These are phyloP conservation scores for Yponomeuta cagnagella DNA, from an alignment of 2,888 invertebrate genomes.

Conservation along the genomic window DNA sequence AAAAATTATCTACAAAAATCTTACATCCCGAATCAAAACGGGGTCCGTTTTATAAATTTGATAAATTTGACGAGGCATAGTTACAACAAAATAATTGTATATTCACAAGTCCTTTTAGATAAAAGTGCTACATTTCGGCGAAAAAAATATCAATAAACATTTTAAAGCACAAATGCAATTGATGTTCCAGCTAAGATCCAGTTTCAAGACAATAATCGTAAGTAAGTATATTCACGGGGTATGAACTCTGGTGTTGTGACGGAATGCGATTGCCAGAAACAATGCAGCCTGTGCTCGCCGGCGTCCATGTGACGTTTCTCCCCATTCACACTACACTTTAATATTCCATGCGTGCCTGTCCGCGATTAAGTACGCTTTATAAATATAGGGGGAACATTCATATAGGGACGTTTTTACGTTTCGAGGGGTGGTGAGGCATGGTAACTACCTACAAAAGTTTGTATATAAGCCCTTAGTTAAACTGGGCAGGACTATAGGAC, in stretches of 20 bases:
- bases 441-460: slow-evolving; percentile 51
- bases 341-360: slow-evolving; percentile 65
- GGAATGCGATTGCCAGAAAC: slow-evolving; percentile 44
- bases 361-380: slow-evolving; percentile 69
- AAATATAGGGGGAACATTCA: slow-evolving; percentile 65
- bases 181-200: neutral
- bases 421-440: slow-evolving; percentile 44
- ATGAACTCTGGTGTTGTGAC: slow-evolving; percentile 34
- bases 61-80: no score
- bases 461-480: slow-evolving; percentile 55
- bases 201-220: slow-evolving; percentile 22
- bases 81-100: no score
- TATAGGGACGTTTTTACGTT: slow-evolving; percentile 56
- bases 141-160: no score
- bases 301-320: slow-evolving; percentile 63
- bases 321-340: slow-evolving; percentile 58
- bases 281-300: slow-evolving; percentile 52
- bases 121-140: neutral
- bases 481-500: slow-evolving; percentile 5
- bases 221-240: slow-evolving; percentile 23
- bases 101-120: neutral
- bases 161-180: neutral
- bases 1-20: no score
- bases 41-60: no score
- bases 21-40: no score